Percentiles rank a stretch among this genome's conserved stretches.
Evolutionary conservation across 2,888 invertebrate genomes (phyloP).

Genomic region (Diarsia brunnea): DNA sequence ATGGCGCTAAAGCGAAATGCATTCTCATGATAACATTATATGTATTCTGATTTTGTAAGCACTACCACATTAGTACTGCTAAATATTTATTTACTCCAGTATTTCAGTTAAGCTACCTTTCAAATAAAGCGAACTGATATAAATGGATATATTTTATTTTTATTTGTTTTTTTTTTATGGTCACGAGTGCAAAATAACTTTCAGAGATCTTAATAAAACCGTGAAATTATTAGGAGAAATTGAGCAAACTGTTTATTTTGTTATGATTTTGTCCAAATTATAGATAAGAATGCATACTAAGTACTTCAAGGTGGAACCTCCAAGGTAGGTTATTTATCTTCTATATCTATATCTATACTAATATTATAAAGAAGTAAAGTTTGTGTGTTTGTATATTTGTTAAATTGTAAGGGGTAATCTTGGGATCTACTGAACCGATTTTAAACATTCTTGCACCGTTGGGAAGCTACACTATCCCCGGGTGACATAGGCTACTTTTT

Average conservation of each 20-base stretch:
- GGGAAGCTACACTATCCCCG: no score
- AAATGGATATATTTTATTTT: slow-evolving; percentile 23
- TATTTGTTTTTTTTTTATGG: slow-evolving; percentile 10
- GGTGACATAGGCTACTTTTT: no score
- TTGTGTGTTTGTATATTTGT: no score
- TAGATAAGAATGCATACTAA: not conserved
- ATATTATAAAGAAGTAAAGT: no score
- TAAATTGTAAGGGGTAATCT: no score
- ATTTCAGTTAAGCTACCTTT: slow-evolving; percentile 23
- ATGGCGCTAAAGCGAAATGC: slow-evolving; percentile 53
- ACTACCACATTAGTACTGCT: slow-evolving; percentile 31
- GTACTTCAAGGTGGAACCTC: no score
- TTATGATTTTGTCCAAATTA: not conserved
- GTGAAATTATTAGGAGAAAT: not conserved
- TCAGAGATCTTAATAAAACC: not conserved
- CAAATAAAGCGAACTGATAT: slow-evolving; percentile 26
- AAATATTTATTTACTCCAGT: slow-evolving; percentile 47
- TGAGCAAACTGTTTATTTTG: not conserved
- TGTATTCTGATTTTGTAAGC: slow-evolving; percentile 57
- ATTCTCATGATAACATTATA: slow-evolving; percentile 55
- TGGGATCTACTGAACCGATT: no score
- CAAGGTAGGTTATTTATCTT: no score
- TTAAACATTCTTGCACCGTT: no score
- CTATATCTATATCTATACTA: no score
- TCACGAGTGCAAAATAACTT: slow-evolving; percentile 1